Evolutionary conservation across 1,140 invertebrate genomes (phyloP).

Genomic region (Megathymus violae): DNA sequence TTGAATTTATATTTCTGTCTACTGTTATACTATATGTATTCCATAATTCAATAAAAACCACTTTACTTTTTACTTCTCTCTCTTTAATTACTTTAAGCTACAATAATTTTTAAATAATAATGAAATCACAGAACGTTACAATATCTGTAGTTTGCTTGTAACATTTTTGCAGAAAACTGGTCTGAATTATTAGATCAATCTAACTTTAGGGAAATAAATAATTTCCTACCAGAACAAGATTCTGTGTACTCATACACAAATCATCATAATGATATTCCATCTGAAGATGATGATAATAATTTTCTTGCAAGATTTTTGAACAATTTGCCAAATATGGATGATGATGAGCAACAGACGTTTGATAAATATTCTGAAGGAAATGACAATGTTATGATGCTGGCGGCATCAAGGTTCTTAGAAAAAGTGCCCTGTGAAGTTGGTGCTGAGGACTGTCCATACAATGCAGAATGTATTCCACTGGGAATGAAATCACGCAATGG

Average conservation of each 20-base stretch:
- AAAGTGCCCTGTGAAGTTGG: constrained; percentile 80
- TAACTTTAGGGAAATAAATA: constrained; percentile 73
- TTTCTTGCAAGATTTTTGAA: constrained; percentile 70
- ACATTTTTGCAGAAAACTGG: constrained; percentile 76
- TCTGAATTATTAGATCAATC: constrained; percentile 78
- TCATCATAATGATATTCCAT: constrained; percentile 58
- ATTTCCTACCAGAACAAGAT: constrained; percentile 75
- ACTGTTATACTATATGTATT: too few species aligned
- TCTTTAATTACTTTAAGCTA: too few species aligned
- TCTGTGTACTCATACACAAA: constrained; percentile 70
- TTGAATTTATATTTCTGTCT: too few species aligned
- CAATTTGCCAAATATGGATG: constrained; percentile 67
- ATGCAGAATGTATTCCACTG: constrained; percentile 87
- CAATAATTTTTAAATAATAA: too few species aligned
- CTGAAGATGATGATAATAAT: constrained; percentile 66
- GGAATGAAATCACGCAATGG: constrained; percentile 85
- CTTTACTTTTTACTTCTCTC: too few species aligned
- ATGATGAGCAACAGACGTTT: constrained; percentile 64
- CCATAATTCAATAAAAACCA: too few species aligned
- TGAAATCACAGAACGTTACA: too few species aligned
- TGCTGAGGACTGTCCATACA: constrained; percentile 84
- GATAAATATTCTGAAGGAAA: constrained; percentile 76
- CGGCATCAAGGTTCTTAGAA: constrained; percentile 75
- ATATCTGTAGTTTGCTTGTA: too few species aligned
- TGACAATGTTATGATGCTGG: constrained; percentile 78